phyloP scores from a whole-genome alignment of 1,140 invertebrate genomes.

The Cydia splendana region DNA sequence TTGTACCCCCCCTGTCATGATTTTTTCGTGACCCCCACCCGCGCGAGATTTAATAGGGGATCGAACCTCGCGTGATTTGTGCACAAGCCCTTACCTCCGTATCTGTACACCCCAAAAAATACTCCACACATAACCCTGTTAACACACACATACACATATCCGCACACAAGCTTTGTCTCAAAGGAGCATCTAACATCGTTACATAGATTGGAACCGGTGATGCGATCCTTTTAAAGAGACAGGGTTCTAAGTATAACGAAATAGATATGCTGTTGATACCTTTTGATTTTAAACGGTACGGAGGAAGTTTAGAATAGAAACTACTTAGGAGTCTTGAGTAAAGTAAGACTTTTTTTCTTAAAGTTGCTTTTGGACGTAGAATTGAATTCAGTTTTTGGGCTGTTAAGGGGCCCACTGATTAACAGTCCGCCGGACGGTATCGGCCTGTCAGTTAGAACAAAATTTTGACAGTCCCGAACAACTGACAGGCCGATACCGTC shows the following conservation, averaged over 20 bases:
- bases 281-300: not conserved
- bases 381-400: too few species aligned
- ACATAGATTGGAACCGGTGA: slow-evolving; percentile 6
- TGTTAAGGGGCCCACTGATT: too few species aligned
- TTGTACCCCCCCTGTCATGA: too few species aligned
- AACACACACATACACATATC: not conserved
- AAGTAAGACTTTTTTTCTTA: not conserved
- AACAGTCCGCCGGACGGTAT: too few species aligned
- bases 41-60: too few species aligned
- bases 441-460: too few species aligned
- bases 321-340: not conserved
- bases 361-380: not conserved
- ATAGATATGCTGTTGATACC: not conserved
- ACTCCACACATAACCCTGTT: not conserved
- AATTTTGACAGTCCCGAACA: too few species aligned
- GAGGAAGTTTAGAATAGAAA: not conserved
- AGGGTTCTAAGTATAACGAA: not conserved
- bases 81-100: not conserved
- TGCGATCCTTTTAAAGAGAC: slow-evolving; percentile 1
- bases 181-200: not conserved
- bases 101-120: not conserved
- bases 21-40: too few species aligned
- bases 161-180: not conserved
- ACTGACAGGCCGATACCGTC: too few species aligned
- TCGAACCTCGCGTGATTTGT: too few species aligned